Percentiles rank a stretch among this genome's conserved stretches.
Conservation (phyloP, 2,888 invertebrate species). For the Adela reaumurella region DNA sequence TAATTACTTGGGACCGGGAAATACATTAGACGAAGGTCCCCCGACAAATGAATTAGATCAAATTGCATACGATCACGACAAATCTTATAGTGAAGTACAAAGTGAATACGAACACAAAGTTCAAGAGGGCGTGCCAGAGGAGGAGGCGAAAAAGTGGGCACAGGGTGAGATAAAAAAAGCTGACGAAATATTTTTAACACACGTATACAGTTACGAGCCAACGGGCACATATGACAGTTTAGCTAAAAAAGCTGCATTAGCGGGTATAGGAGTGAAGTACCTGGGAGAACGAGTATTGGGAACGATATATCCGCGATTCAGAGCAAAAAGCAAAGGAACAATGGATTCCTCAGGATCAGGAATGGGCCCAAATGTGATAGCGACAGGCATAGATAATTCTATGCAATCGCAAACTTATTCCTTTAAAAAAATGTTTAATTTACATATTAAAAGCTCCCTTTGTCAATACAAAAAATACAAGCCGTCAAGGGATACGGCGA, state of each 20-base stretch:
- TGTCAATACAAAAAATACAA: conserved; percentile 1
- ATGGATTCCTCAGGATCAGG: too few relatives aligned
- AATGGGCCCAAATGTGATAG: too few relatives aligned
- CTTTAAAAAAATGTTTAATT: conserved; percentile 6
- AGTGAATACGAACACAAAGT: not conserved
- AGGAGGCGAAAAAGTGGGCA: not conserved
- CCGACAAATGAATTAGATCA: not conserved
- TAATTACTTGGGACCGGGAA: conserved; percentile 2
- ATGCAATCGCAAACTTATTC: conserved; percentile 1
- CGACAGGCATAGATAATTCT: not conserved
- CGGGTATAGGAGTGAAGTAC: not conserved
- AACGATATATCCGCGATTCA: conserved; percentile 2
- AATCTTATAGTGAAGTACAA: not conserved
- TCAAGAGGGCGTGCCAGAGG: not conserved
- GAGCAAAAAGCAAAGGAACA: not conserved
- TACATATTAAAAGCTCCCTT: conserved; percentile 3
- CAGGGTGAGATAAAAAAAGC: not conserved
- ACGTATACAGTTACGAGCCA: not conserved
- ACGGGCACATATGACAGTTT: not conserved
- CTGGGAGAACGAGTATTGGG: conserved; percentile 1
- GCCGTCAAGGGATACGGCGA: not conserved
- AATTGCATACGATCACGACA: conserved; percentile 1
- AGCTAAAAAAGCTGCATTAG: not conserved
- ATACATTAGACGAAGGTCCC: not conserved
- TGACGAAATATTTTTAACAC: not conserved